Evolutionary conservation across 2,888 invertebrate species (phyloP).

Genomic region (Gortyna flavago): DNA sequence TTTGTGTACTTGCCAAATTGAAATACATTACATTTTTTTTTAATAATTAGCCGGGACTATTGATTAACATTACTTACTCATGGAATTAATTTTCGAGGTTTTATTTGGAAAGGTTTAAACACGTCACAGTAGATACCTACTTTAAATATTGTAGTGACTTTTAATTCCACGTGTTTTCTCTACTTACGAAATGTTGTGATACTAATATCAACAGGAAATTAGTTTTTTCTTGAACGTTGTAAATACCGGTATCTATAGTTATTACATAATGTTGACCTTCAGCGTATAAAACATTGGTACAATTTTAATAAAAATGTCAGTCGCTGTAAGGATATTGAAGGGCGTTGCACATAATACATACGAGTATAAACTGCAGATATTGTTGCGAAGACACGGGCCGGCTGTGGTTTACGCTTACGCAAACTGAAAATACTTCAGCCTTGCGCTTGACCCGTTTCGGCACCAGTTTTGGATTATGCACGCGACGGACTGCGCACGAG

Average conservation of each 20-base stretch:
- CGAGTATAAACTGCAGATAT: constrained; percentile 31
- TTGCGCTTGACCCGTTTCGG: constrained; percentile 76
- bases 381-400: constrained; percentile 52
- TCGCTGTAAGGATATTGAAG: constrained; percentile 9
- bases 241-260: neutral
- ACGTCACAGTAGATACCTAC: neutral
- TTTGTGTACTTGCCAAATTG: constrained; percentile 55
- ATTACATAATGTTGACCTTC: neutral
- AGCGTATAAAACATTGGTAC: neutral
- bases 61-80: constrained; percentile 10
- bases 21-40: constrained; percentile 31
- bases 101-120: constrained; percentile 22
- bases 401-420: constrained; percentile 62
- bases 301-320: neutral
- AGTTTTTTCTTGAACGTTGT: constrained; percentile 14
- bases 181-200: constrained; percentile 22
- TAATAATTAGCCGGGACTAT: constrained; percentile 10
- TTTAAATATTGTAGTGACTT: constrained; percentile 4
- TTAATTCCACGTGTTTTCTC: constrained; percentile 26
- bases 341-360: constrained; percentile 6
- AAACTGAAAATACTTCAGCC: constrained; percentile 74
- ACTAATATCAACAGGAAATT: constrained; percentile 11
- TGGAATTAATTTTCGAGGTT: neutral
- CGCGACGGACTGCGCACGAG: constrained; percentile 31
- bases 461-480: constrained; percentile 54